Base-by-base conservation (phyloP, 2,888 invertebrate species). In the Cremastinae sp. region DNA sequence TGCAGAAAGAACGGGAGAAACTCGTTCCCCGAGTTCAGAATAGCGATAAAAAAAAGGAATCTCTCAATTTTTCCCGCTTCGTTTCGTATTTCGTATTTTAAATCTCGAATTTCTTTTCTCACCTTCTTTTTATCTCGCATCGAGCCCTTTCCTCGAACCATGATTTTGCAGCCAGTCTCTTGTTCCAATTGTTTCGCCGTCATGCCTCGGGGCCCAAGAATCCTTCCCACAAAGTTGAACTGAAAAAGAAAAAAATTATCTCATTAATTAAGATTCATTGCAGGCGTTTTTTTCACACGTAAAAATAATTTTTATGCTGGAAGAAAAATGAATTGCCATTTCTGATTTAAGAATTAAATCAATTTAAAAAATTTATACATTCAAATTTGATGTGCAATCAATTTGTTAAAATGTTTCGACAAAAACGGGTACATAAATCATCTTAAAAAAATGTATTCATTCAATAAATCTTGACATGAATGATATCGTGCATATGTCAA, bases 71-170 rank as follows among this genome's bases (percentile, higher is more conserved):
- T 2, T 18, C 10, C 16, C 9, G 18, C 10, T 2, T 59, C 45
- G 9, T 16, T 7, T 39, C 41, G 22, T 2, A 41, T 1, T 14
- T 28, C 16, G 10, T 8, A 16, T 28, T 2, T 20, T 16, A 9
- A 1, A 16, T 47, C 35, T n/a, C n/a, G n/a, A 28, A 43, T 61
- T n/a, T 14, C 41, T 55, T 45, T 22, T 88, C 91, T 92, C 93
- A 98, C 99, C 97, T 99, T 99, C 92, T 98, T 97, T 93, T 98
- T 98, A 91, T 99, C 98, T 91, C 99, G 93, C 98, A 99, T 99
- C 76, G 98, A 98, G 80, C 99, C 99, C 91, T 98, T 98, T 90
- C 99, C 99, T 92, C 99, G 94, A 88, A 99, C 98, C 99, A 99
- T 99, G 89, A 99, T 99, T 94, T 99, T 99, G 92, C 99, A 99